Base-by-base conservation (phyloP, 2,888 invertebrate genomes). In the Boloria selene region DNA sequence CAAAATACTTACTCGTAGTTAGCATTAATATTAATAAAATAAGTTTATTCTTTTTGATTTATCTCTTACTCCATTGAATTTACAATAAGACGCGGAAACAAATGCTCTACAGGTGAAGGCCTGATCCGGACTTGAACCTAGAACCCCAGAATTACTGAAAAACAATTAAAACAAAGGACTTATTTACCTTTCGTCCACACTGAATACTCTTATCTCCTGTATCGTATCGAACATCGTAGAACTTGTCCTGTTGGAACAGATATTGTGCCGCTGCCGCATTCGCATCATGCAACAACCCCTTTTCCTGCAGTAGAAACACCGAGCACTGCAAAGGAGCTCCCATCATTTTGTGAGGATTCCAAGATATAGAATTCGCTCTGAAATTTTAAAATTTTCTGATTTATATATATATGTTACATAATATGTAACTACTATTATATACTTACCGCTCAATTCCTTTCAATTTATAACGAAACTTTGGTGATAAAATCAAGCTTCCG, bases 191-290 rank as follows among this genome's bases (percentile, higher is more conserved):
- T 38, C 98, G 93, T 0, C 98, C 98, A 82, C 98, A 98, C 82
- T 98, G 98, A 16, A 96, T 93, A 89, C 97, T 97, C 86, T 98
- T 98, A 77, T 97, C 96, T 0, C 97, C 97, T 0, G 95, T 95
- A 74, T 97, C 97, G 82, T 95, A 97, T 3, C 93, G 90, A 0
- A 95, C 94, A 78, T 96, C 96, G 76, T 97, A 97, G 86, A 95
- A 96, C 85, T 97, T 97, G 79, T 97, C 97, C 79, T 95, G 95
- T 77, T 97, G 96, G 80, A 97, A 97, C 42, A 97, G 93, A 79
- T 97, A 97, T 64, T 93, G 93, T 0, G 96, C 97, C 0, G 95
- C 93, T 0, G 95, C 94, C 17, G 95, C 94, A 79, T 97, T 97
- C 55, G 94, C 94, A 65, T 93, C 87, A 73, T 95, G 94, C 56